Evolutionary conservation across 2,797 vertebrate species (phyloP).

Genomic region (Nyctalus aviator): DNA sequence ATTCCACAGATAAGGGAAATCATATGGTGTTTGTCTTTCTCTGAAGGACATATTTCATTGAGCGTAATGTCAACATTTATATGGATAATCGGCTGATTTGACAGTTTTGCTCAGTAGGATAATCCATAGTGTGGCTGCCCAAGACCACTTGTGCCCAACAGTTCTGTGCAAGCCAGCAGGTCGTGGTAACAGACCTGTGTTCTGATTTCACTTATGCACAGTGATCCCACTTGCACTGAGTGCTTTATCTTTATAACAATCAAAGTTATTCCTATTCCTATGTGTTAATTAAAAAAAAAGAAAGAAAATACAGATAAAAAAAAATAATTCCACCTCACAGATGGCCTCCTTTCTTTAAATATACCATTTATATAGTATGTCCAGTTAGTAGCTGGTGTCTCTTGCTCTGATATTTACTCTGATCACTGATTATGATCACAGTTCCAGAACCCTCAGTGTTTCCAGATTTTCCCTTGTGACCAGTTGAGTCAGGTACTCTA

Average conservation of each 20-base stretch:
- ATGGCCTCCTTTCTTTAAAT: neutral
- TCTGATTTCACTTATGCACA: neutral
- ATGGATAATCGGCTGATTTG: neutral
- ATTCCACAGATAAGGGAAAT: neutral
- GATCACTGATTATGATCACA: neutral
- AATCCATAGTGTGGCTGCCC: neutral
- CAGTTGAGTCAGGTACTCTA: neutral
- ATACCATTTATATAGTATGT: neutral
- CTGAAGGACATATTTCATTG: neutral
- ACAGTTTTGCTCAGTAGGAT: conserved; percentile 10
- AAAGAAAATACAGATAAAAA: conserved; percentile 35
- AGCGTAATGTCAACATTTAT: conserved; percentile 25
- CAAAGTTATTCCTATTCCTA: neutral
- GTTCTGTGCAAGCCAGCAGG: neutral
- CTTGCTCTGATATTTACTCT: neutral
- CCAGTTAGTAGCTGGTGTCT: neutral
- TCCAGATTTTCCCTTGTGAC: neutral
- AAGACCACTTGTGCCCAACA: neutral
- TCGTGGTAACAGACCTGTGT: neutral
- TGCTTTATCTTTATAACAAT: conserved; percentile 29
- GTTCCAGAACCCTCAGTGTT: neutral
- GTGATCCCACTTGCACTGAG: neutral
- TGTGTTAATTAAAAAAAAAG: conserved; percentile 1
- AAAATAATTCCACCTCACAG: neutral
- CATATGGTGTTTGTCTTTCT: neutral